These are phyloP conservation scores for Luffia ferchaultella DNA, from an alignment of 2,888 invertebrate genomes.

Conservation along the genomic window DNA sequence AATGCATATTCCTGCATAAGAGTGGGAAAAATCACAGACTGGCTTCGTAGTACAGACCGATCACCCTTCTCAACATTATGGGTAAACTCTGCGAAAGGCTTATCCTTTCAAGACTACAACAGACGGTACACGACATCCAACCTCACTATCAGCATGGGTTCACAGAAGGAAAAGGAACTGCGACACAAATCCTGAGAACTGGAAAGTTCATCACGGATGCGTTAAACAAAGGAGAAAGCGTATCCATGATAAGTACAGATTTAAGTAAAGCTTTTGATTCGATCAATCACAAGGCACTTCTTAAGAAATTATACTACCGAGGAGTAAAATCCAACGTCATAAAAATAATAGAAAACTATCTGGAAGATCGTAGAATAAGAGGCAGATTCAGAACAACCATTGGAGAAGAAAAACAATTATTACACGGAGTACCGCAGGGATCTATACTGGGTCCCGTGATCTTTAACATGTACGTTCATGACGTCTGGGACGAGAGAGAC, in stretches of 20 bases:
- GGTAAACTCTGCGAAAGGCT: constrained; percentile 10
- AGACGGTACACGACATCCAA: constrained; percentile 5
- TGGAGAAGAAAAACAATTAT: too few species aligned
- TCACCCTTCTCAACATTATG: constrained; percentile 9
- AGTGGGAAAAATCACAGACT: not conserved
- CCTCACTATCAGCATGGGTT: constrained; percentile 9
- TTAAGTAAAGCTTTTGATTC: constrained; percentile 10
- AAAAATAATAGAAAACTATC: too few species aligned
- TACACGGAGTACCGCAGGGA: too few species aligned
- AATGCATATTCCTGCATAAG: not conserved
- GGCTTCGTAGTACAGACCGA: constrained; percentile 2
- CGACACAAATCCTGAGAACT: constrained; percentile 11
- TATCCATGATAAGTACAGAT: constrained; percentile 8
- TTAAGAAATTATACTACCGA: not conserved
- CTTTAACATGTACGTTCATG: too few species aligned
- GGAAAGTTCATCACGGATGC: constrained; percentile 11
- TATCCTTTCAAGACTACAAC: constrained; percentile 1
- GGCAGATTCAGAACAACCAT: too few species aligned
- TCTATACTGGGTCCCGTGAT: too few species aligned
- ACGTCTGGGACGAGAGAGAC: too few species aligned
- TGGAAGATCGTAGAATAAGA: too few species aligned
- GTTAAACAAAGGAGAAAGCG: constrained; percentile 2
- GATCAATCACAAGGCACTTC: constrained; percentile 1
- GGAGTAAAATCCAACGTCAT: too few species aligned
- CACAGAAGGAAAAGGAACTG: constrained; percentile 9